Evolutionary conservation across 2,113 vertebrate species (phyloP), one percentile per base, ranked within the genome.

Genomic region (Aldabrachelys gigantea): DNA sequence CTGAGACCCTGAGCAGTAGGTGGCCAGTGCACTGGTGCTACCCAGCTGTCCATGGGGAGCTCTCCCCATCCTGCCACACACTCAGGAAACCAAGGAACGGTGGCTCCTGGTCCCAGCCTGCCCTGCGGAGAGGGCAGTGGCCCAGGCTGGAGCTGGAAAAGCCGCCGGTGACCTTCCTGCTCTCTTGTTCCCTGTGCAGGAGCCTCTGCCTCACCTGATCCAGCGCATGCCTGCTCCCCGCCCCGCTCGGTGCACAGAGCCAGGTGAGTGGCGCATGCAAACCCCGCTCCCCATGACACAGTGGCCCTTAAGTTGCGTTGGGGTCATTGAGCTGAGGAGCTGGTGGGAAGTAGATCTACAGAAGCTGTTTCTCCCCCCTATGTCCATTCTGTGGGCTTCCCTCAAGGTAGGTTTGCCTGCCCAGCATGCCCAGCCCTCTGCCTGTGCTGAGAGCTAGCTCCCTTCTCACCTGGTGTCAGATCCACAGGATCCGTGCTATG

Each of bases 141-240:
- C n/a, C n/a, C 65, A 38, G 65, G n/a, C 19, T 47, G 31, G 31
- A n/a, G 31, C 31, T n/a, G 62, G 31, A 14, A 35, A 69, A 69
- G 65, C 65, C 65, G 22, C 65, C 19, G 22, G 38, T 52, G 56
- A 92, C 82, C 2, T 62, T 3, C 2, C 0, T 96, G 24, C 96
- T 53, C 47, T 82, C 31, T 47, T 41, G 22, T 84, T 56, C 65
- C 80, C 57, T 16, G 0, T 2, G 59, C 97, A 98, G 98, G 98
- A 96, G 83, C 98, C 97, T 31, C 97, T 78, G 21, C 98, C 98
- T 0, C 98, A 98, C 91, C 1, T 98, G 76, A 81, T 98, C 93
- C 98, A 98, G 92, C 97, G 98, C 38, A 8, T 97, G 94, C 96
- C 97, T 89, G 92, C 96, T 89, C 93, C 96, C 92, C 93, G 69